phyloP scores from a whole-genome alignment of 2,113 vertebrate genomes.

The Pimephales promelas region DNA sequence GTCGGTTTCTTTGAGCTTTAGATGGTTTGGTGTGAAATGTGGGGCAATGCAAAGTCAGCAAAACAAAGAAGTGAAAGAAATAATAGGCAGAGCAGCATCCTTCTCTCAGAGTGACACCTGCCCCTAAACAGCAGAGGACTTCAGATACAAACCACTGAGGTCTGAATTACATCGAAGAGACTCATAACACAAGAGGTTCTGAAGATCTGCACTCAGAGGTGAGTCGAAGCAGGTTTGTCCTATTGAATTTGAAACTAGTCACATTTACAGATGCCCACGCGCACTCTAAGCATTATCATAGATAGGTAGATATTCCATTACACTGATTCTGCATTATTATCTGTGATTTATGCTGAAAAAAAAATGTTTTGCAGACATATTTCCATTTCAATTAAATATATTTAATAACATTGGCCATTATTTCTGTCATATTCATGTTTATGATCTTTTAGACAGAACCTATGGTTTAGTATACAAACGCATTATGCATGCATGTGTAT shows the following conservation, averaged over 20 bases:
- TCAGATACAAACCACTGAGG: background rate
- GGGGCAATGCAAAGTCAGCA: no score
- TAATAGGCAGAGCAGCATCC: no score
- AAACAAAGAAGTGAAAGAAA: no score
- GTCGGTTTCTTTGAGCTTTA: no score
- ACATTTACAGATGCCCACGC: background rate
- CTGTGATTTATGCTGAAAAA: background rate
- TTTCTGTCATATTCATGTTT: no score
- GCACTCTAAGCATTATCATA: background rate
- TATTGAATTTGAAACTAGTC: background rate
- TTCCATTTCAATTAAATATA: background rate
- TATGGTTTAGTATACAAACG: no score
- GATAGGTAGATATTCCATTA: background rate
- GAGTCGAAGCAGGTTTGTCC: slow-evolving; percentile 7
- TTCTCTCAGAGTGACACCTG: background rate
- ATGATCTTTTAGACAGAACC: no score
- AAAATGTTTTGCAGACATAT: background rate
- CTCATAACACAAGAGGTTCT: background rate
- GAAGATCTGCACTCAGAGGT: slow-evolving; percentile 40
- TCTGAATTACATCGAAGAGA: slow-evolving; percentile 14
- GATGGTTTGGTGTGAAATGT: no score
- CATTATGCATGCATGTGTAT: no score
- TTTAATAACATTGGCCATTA: background rate
- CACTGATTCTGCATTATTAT: background rate
- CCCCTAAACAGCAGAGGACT: background rate